Evolutionary conservation across 2,113 vertebrate genomes (phyloP).

Genomic region (Pollimyrus isidori): DNA sequence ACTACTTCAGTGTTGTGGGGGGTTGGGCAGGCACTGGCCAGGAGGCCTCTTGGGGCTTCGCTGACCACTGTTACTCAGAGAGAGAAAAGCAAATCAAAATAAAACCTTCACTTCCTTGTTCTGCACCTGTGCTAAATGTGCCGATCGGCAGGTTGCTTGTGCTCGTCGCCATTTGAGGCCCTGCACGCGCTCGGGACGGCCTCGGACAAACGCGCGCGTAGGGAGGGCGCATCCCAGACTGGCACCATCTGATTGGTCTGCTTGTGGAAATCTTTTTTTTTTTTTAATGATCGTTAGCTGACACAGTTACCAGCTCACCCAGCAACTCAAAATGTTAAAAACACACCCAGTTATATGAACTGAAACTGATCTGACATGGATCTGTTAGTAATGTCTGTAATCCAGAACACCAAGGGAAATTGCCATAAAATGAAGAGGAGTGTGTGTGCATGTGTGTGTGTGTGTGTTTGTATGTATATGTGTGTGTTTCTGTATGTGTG

Average conservation of each 20-base stretch:
- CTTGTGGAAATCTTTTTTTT: not conserved
- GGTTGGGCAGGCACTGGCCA: not conserved
- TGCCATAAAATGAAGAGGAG: not conserved
- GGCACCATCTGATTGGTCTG: not conserved
- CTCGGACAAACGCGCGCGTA: not conserved
- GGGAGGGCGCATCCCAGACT: not conserved
- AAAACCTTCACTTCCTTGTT: slow-evolving; percentile 49
- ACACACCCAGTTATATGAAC: not conserved
- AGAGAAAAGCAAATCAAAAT: slow-evolving; percentile 51
- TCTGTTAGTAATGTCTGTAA: not conserved
- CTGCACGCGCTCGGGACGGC: not conserved
- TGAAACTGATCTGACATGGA: not conserved
- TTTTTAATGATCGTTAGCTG: not conserved
- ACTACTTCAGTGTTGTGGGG: not conserved
- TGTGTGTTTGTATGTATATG: not conserved
- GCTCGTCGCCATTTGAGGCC: too few relatives aligned
- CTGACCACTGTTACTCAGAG: slow-evolving; percentile 52
- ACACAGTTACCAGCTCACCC: not conserved
- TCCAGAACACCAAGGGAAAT: not conserved
- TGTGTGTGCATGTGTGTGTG: not conserved
- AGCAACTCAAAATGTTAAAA: not conserved
- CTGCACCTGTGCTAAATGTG: slow-evolving; percentile 38
- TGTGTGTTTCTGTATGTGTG: not conserved
- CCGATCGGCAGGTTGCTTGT: not conserved
- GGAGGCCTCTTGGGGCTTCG: slow-evolving; percentile 34